phyloP scores from a whole-genome alignment of 2,113 vertebrate genomes.

The Anguilla rostrata region DNA sequence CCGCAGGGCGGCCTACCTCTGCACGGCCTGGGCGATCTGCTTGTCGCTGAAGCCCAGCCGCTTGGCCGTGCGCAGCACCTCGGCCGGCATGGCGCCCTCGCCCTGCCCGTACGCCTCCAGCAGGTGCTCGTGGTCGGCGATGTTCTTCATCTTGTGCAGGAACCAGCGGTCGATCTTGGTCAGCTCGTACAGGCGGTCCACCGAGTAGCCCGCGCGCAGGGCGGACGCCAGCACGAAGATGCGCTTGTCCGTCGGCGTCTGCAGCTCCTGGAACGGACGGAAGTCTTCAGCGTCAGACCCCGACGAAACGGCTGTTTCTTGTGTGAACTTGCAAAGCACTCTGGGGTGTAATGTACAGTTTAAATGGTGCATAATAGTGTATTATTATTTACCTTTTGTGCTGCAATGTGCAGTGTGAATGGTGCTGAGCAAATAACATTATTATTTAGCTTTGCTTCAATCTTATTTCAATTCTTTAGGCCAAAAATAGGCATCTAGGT shows the following conservation, averaged over 20 bases:
- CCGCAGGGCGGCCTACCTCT: slow-evolving; percentile 72
- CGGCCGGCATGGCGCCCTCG: slow-evolving; percentile 71
- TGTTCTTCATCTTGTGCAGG: slow-evolving; percentile 95
- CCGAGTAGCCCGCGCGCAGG: slow-evolving; percentile 80
- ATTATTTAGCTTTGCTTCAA: no score
- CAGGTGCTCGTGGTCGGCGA: slow-evolving; percentile 74
- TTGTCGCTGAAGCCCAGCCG: slow-evolving; percentile 96
- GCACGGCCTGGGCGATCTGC: slow-evolving; percentile 88
- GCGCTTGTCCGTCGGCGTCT: slow-evolving; percentile 91
- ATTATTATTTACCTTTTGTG: no score
- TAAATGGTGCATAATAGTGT: no score
- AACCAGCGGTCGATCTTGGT: slow-evolving; percentile 98
- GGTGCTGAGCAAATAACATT: no score
- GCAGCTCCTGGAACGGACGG: slow-evolving; percentile 78
- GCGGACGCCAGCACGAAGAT: slow-evolving; percentile 93
- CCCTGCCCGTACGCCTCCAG: slow-evolving; percentile 78
- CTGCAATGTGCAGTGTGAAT: no score
- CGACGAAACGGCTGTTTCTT: no score
- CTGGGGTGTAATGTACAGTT: no score
- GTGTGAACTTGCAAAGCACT: no score
- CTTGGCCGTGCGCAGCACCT: slow-evolving; percentile 83
- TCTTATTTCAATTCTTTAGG: not conserved
- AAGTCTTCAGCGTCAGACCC: not conserved
- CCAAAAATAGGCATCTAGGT: not conserved
- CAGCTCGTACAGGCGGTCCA: slow-evolving; percentile 87